Base-by-base conservation (phyloP, 2,113 vertebrate genomes). In the Labeo rohita region DNA sequence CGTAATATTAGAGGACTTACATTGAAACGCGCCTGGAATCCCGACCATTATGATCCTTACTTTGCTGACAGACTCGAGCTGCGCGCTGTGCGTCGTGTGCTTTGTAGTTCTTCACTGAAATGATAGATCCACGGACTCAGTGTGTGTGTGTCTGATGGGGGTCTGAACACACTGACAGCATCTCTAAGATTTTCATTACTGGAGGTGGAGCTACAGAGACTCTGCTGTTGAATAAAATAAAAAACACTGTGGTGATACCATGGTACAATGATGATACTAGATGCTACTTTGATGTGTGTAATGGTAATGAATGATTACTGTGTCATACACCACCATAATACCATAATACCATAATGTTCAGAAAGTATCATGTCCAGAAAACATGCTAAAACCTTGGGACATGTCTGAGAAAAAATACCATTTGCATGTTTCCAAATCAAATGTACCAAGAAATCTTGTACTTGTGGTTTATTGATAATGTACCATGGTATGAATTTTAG, bases 1-100 rank as follows among this genome's bases (percentile, higher is more conserved):
- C 7, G 50, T 2, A 13, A 36, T 8, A 65, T 11, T 49, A 34
- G 39, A 8, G 59, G 77, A 92, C 93, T 93, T 83, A 94, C 92
- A 92, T 34, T 90, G 91, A 81, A 90, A 92, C 85, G 87, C 87
- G 82, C 88, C 89, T 34, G 90, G 90, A 74, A 94, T 94, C 83
- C 93, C 93, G 45, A 94, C 92, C 93, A 94, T 94, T 83, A 79
- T 89, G 84, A 85, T 80, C 21, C 28, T 75, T 6, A 56, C 63
- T 6, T 54, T 39, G 80, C 34, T 28, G 50, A 15, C 23, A 68
- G 65, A 54, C 63, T 68, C 85, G 59, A 84, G 1, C 9, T 45
- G n/a, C 74, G 3, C 56, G 56, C 56, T 39, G 74, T 21, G 28
- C 47, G n/a, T 66, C 4, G 1, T 56, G 50, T 80, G 77, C 3